Evolutionary conservation across 2,888 invertebrate genomes (phyloP).

Genomic region (Euplagia quadripunctaria): DNA sequence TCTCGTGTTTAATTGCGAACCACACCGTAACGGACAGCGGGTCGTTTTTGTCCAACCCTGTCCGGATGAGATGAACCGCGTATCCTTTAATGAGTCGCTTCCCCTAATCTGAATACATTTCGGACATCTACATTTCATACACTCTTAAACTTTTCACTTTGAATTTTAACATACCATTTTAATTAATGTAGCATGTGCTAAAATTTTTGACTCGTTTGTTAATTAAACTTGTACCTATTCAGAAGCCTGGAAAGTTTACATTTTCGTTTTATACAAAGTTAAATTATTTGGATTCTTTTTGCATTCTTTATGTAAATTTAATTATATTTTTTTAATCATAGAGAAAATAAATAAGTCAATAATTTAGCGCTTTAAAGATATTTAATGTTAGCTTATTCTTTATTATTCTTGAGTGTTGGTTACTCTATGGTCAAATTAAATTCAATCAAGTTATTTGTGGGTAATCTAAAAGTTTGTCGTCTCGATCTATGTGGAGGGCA

Average conservation of each 20-base stretch:
- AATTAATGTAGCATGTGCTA: constrained; percentile 29
- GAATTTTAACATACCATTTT: constrained; percentile 49
- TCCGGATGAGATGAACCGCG: constrained; percentile 76
- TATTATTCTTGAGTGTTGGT: constrained; percentile 35
- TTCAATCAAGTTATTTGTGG: constrained; percentile 61
- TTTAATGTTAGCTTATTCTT: constrained; percentile 7
- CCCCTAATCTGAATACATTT: constrained; percentile 48
- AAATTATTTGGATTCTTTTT: constrained; percentile 5
- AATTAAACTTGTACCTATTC: constrained; percentile 11
- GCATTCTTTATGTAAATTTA: neutral
- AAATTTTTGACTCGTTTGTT: constrained; percentile 10
- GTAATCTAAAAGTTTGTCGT: constrained; percentile 69
- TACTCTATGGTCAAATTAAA: constrained; percentile 54
- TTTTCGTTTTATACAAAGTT: constrained; percentile 6
- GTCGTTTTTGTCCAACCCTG: constrained; percentile 77
- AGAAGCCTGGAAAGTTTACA: constrained; percentile 5
- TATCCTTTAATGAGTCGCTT: constrained; percentile 77
- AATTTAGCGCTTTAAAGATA: neutral
- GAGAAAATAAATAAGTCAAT: neutral
- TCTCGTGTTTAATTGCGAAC: constrained; percentile 82
- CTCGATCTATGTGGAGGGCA: constrained; percentile 53
- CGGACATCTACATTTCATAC: constrained; percentile 58
- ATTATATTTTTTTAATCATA: neutral
- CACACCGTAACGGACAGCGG: constrained; percentile 79
- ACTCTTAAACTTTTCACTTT: constrained; percentile 54